A percentile compares a stretch with the other conserved stretches of the same genome.
phyloP scores from a whole-genome alignment of 2,113 vertebrate genomes.

The Xerus inauris region DNA sequence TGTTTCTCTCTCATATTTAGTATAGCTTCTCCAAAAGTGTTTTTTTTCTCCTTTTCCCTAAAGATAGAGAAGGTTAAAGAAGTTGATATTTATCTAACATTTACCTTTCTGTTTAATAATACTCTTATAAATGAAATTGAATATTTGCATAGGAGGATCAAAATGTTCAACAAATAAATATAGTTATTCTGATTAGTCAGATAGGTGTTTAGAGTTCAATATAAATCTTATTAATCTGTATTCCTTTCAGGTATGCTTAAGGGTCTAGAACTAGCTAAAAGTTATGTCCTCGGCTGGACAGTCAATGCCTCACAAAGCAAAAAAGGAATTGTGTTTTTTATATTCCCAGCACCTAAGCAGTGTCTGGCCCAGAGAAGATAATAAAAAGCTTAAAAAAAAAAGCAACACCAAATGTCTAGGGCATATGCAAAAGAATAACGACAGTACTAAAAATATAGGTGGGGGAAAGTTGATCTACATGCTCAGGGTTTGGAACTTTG shows the following conservation, averaged over 20 bases:
- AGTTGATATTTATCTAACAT: neutral
- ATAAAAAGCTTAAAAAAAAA: slow-evolving; percentile 52
- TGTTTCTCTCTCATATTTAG: neutral
- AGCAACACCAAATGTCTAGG: neutral
- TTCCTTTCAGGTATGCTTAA: neutral
- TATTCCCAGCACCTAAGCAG: neutral
- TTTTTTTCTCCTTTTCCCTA: neutral
- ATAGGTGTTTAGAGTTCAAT: neutral
- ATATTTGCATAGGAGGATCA: neutral
- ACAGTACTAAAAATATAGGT: neutral
- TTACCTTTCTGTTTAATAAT: neutral
- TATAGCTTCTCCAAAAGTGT: neutral
- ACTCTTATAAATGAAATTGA: neutral
- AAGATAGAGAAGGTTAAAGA: neutral
- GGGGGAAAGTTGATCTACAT: neutral
- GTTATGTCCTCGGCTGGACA: neutral
- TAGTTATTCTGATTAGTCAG: neutral
- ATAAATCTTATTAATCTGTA: neutral
- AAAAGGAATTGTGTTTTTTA: neutral
- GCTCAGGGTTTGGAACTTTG: neutral
- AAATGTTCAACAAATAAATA: neutral
- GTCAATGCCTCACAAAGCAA: neutral
- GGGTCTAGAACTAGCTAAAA: neutral
- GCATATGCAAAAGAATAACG: neutral
- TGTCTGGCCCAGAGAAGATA: slow-evolving; percentile 2